Conservation (phyloP, 2,113 vertebrate genomes). For the Catharus bicknelli region DNA sequence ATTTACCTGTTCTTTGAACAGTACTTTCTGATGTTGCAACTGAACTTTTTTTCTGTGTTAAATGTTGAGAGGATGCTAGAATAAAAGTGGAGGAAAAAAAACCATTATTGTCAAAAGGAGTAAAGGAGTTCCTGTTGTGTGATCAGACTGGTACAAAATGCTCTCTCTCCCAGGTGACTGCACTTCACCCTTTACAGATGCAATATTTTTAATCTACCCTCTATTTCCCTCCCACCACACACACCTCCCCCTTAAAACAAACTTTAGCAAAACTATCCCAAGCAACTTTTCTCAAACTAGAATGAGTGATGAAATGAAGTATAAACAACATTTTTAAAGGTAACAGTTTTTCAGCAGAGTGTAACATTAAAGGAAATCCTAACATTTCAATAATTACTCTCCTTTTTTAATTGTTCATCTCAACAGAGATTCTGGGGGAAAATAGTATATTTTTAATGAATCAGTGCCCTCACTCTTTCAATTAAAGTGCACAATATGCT, state of each 20-base stretch:
- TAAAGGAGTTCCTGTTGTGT: background rate
- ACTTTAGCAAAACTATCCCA: background rate
- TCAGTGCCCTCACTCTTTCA: background rate
- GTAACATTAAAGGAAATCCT: background rate
- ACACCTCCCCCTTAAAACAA: background rate
- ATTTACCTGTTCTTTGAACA: conserved; percentile 79
- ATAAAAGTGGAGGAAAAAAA: conserved; percentile 52
- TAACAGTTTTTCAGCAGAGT: background rate
- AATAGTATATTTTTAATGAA: background rate
- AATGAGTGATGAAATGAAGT: background rate
- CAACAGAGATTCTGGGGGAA: background rate
- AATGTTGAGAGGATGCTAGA: conserved; percentile 74
- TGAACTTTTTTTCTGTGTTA: conserved; percentile 77
- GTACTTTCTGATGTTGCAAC: conserved; percentile 71
- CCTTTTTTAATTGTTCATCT: background rate
- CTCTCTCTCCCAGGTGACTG: background rate
- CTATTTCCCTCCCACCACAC: background rate
- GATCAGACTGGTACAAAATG: background rate
- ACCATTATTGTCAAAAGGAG: conserved; percentile 58
- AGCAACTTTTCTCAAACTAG: background rate
- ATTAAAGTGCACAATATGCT: background rate
- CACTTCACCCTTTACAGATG: background rate
- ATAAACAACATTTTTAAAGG: background rate
- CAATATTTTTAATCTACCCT: background rate
- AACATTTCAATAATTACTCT: background rate